These are phyloP conservation scores for Trachelipus rathkii DNA, from an alignment of 1,140 invertebrate species.

Conservation along the genomic window DNA sequence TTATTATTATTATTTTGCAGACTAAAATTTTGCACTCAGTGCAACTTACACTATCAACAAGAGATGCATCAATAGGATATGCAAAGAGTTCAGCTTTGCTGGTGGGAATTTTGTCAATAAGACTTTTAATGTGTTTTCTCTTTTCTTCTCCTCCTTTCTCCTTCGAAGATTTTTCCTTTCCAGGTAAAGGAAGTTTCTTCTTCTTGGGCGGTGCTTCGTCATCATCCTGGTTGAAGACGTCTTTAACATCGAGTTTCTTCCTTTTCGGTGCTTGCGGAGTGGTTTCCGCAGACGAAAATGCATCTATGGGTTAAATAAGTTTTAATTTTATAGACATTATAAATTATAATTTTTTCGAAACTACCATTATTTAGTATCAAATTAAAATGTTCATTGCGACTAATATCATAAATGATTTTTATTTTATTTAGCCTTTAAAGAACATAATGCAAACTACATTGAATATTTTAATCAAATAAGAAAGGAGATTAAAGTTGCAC, in stretches of 20 bases:
- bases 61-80: conserved; percentile 85
- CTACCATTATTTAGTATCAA: too few species aligned
- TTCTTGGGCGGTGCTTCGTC: conserved; percentile 69
- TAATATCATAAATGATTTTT: too few species aligned
- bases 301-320: conserved; percentile 19
- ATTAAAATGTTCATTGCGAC: too few species aligned
- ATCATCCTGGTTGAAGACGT: conserved; percentile 87
- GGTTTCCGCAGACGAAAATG: conserved; percentile 48
- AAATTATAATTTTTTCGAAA: too few species aligned
- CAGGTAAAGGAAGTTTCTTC: conserved; percentile 78
- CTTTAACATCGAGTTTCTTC: conserved; percentile 75
- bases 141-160: conserved; percentile 80
- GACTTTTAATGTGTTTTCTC: conserved; percentile 87
- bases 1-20: not conserved
- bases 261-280: conserved; percentile 74
- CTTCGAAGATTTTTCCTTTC: conserved; percentile 56
- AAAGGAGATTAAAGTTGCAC: too few species aligned
- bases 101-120: conserved; percentile 98
- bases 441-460: too few species aligned
- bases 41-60: conserved; percentile 68
- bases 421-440: too few species aligned
- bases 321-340: not conserved
- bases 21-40: conserved; percentile 27
- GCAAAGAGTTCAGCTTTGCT: conserved; percentile 92
- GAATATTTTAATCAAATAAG: too few species aligned